These are phyloP conservation scores for Trachelipus rathkii DNA, from an alignment of 1,140 invertebrate genomes.

Conservation along the genomic window DNA sequence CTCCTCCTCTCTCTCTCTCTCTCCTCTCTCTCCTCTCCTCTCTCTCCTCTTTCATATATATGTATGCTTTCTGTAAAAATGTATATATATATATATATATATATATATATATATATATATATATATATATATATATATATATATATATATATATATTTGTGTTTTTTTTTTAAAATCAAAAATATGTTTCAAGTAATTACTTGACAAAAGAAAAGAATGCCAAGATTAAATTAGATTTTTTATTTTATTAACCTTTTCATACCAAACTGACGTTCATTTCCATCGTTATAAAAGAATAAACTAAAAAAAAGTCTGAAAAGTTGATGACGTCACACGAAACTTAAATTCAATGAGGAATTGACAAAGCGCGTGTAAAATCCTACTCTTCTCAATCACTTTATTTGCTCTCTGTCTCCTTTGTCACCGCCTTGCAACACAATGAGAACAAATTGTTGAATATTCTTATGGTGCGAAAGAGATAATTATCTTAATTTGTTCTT, in stretches of 20 bases:
- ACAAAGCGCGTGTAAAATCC: neutral
- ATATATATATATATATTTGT: neutral
- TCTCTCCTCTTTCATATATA: too few relatives aligned
- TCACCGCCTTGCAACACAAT: too few relatives aligned
- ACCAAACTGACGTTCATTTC: neutral
- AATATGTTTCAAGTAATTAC: neutral
- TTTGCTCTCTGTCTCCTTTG: neutral
- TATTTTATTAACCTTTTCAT: neutral
- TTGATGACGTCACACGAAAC: neutral
- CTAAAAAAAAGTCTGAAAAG: neutral
- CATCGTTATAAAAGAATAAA: neutral
- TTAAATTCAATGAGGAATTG: neutral
- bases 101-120: neutral
- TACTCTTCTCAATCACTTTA: neutral
- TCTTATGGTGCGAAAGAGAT: neutral
- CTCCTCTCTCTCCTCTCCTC: too few relatives aligned
- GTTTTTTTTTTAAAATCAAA: neutral
- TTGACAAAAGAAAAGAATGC: neutral
- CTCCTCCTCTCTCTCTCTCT: too few relatives aligned
- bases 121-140: slow-evolving; percentile 15
- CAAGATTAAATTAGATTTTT: neutral
- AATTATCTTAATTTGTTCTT: neutral
- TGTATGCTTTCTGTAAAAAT: too few relatives aligned
- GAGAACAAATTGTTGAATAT: neutral
- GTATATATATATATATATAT: neutral